Evolutionary conservation across 1,140 invertebrate species (phyloP).

Genomic region (Babylonia areolata): DNA sequence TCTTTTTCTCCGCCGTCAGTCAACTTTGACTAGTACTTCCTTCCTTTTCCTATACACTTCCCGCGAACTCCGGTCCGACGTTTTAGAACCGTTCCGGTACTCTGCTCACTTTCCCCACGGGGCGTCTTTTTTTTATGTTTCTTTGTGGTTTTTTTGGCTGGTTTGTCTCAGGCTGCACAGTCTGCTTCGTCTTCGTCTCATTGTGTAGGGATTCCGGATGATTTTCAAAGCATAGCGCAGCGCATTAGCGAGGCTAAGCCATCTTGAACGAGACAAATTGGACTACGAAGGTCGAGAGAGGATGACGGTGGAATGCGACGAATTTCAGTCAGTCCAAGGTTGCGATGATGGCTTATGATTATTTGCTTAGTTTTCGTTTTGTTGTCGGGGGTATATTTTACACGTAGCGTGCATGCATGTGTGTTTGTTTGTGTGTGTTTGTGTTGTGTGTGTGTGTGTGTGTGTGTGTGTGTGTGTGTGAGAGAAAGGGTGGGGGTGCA

Average conservation of each 20-base stretch:
- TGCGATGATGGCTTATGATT: not conserved
- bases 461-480: no score
- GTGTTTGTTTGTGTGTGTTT: not conserved
- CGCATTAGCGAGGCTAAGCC: not conserved
- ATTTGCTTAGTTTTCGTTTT: no score
- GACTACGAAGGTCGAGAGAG: not conserved
- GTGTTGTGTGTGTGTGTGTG: not conserved
- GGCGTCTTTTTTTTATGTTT: not conserved
- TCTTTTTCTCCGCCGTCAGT: not conserved
- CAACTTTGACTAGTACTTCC: no score
- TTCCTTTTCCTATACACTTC: no score
- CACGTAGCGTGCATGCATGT: no score
- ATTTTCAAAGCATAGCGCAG: not conserved
- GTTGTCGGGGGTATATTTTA: no score
- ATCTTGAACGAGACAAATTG: not conserved
- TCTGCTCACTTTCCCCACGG: not conserved
- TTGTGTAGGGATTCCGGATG: not conserved
- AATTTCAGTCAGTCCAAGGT: no score
- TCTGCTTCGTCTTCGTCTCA: not conserved
- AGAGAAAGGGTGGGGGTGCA: no score
- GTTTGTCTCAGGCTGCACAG: no score
- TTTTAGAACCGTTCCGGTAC: not conserved
- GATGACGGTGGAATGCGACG: not conserved
- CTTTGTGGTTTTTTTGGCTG: not conserved
- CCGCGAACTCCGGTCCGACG: not conserved